Base-by-base conservation (phyloP, 1,140 invertebrate genomes). In the Drosophila micromelanica region DNA sequence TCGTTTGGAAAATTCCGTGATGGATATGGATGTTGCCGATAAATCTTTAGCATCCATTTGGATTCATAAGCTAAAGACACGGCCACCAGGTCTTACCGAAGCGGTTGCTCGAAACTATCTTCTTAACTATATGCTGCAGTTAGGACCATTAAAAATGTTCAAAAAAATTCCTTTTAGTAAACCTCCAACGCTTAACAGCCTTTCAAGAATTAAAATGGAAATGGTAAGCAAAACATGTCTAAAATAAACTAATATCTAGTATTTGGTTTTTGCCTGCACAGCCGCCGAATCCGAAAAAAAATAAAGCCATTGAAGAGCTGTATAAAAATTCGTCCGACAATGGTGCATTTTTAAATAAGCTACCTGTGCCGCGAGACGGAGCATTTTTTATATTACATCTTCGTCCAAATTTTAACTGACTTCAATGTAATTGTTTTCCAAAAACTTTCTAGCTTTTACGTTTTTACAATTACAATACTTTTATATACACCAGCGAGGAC, bases 361-460 rank as follows among this genome's bases (percentile, higher is more conserved):
- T 57, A 8, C 40, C 55, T 12, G 23, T 57, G 27, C 40, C 55
- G 27, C 55, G 55, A 2, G 42, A 57, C 6, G 55, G 55, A 7
- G 23, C 55, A 2, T 57, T 57, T 32, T 57, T 57, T 15, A 5
- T 57, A n/a, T 12, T 57, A 4, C 55, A 57, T 7, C 40, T 57
- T 2, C 55, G 11, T 6, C 27, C 55, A 15, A 57, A 57, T 17
- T 6, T 15, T 8, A 42, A 27, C 17, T 17, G 17, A 17, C 17
- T 23, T 23, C 2, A 23, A 23, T 23, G 0, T 43, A 23, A 43
- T 57, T 57, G n/a, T n/a, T 11, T 2, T 15, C 0, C 0, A 35
- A 6, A 32, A 9, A 17, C 15, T 35, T 27, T 6, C 23, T 27
- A 35, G 9, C 8, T 35, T 13, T 8, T 8, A 4, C n/a, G 9